phyloP scores from a whole-genome alignment of 37 sponge, comb jelly and placozoan genomes.

The Halichondria panicea region DNA sequence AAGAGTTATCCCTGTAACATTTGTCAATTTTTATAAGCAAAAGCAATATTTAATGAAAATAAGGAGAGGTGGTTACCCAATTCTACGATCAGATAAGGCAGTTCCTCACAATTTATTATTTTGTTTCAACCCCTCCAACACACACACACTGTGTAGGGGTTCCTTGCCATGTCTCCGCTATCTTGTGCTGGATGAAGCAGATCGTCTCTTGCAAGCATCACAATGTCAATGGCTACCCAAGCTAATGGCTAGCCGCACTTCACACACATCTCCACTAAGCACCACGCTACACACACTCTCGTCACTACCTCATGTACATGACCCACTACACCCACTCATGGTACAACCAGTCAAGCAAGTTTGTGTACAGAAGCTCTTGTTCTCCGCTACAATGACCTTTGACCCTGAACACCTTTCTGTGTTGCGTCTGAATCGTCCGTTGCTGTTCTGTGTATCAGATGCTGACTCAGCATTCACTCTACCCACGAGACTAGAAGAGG shows the following conservation, averaged over 20 bases:
- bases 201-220: constrained; percentile 77
- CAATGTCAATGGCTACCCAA: constrained; percentile 80
- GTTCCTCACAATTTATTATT: too few species aligned
- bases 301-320: neutral
- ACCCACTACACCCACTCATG: neutral
- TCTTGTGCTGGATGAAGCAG: constrained; percentile 95
- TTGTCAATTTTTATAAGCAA: too few species aligned
- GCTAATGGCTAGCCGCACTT: constrained; percentile 36
- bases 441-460: constrained; percentile 57
- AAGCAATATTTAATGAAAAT: too few species aligned
- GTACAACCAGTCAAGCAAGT: neutral
- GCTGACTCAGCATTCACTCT: constrained; percentile 14
- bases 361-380: constrained; percentile 90
- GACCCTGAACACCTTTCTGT: constrained; percentile 86
- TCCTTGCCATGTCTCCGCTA: constrained; percentile 64
- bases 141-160: too few species aligned
- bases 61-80: too few species aligned
- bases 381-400: constrained; percentile 93
- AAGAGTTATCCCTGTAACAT: too few species aligned
- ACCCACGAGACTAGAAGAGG: constrained; percentile 41
- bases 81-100: too few species aligned
- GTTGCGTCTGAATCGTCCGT: constrained; percentile 72
- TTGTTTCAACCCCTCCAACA: too few species aligned
- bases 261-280: too few species aligned
- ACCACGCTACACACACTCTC: too few species aligned